phyloP scores from a whole-genome alignment of 2,888 invertebrate species.

The Thecocarcelia acutangulata region DNA sequence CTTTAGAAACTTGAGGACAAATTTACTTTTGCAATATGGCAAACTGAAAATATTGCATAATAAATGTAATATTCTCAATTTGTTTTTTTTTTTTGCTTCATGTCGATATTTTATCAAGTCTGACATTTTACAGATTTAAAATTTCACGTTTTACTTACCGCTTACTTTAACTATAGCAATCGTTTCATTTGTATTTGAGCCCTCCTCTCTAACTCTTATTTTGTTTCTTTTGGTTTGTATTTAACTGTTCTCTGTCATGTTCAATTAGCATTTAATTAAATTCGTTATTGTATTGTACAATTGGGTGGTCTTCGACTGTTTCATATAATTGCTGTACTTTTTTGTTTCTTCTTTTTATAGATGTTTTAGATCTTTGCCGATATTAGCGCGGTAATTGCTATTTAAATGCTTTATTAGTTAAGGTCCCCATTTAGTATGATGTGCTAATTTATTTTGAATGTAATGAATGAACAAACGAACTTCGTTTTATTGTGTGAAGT shows the following conservation, averaged over 20 bases:
- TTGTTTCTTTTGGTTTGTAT: constrained; percentile 1
- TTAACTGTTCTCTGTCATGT: constrained; percentile 14
- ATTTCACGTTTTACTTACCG: constrained; percentile 41
- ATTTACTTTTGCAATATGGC: too few species aligned
- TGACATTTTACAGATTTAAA: constrained; percentile 49
- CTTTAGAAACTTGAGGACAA: too few species aligned
- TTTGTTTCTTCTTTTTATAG: constrained; percentile 4
- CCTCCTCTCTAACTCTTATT: too few species aligned
- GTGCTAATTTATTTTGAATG: constrained; percentile 48
- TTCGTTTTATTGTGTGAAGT: constrained; percentile 15
- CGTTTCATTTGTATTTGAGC: background rate
- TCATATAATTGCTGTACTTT: constrained; percentile 32
- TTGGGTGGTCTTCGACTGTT: constrained; percentile 64
- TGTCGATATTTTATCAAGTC: constrained; percentile 42
- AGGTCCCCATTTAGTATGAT: constrained; percentile 33
- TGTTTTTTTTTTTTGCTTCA: constrained; percentile 1
- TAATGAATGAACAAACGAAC: constrained; percentile 37
- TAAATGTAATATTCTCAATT: background rate
- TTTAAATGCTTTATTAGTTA: constrained; percentile 58
- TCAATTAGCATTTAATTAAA: constrained; percentile 68
- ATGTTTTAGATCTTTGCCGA: constrained; percentile 64
- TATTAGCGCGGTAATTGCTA: constrained; percentile 64
- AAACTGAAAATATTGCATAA: too few species aligned
- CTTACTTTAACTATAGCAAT: background rate
- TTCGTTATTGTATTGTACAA: constrained; percentile 61